Base-by-base conservation (phyloP, 2,797 vertebrate species). In the Eleutherodactylus coqui region DNA sequence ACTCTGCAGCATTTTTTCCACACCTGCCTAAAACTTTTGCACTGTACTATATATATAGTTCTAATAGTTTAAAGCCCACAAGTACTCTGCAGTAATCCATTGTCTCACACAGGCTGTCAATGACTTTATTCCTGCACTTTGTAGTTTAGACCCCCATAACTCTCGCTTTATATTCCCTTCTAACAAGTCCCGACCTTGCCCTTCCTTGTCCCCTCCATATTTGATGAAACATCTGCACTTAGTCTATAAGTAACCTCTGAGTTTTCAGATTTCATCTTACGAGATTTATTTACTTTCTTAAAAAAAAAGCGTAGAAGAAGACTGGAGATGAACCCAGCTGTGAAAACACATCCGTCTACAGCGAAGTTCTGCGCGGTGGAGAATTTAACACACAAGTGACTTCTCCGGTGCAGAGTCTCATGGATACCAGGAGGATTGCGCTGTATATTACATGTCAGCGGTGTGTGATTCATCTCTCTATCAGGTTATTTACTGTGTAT, bases 401-500 rank as follows among this genome's bases (percentile, higher is more conserved):
- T 81, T 81, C 45, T 34, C 43, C 11, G 13, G 60, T 5, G 10
- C 72, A 14, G 24, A 72, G 29, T 47, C 84, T 43, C 70, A 76
- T 73, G 38, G 53, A 64, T 38, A 9, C 79, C 69, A 17, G 64
- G 85, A 76, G 67, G 34, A 51, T 82, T 86, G 79, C 32, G 75
- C 36, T 10, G 75, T 67, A 82, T 77, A 82, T 82, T 77, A 29
- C 64, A 45, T 67, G 85, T 86, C 85, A 82, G 49, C 75, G 11
- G 47, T 36, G 27, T 3, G 75, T 60, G 80, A 83, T 77, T 62
- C 80, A 78, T 87, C 79, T 78, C 73, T 38, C 27, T 2, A 77
- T 41, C 73, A 58, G 85, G 76, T 87, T 83, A 87, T 87, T 87
- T 83, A 83, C 80, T 78, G 73, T 38, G 60, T 78, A 83, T 83